phyloP scores from a whole-genome alignment of 1,140 invertebrate species.

The Nasonia vitripennis region DNA sequence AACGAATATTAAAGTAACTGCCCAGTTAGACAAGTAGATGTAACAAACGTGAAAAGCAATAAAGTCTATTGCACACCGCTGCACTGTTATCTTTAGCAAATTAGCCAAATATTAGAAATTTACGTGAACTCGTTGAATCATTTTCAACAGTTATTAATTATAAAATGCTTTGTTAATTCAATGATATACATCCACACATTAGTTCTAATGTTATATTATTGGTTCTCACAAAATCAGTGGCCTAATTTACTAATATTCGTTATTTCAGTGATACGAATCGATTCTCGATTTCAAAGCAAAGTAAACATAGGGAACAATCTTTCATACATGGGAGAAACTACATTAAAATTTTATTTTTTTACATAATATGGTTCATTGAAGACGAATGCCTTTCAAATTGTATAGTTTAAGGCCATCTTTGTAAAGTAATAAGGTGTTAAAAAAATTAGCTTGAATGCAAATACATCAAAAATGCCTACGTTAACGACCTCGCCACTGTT shows the following conservation, averaged over 20 bases:
- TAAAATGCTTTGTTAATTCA: too few species aligned
- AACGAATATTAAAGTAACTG: neutral
- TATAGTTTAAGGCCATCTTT: neutral
- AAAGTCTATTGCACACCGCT: neutral
- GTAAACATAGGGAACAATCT: neutral
- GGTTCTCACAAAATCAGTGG: too few species aligned
- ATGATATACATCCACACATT: too few species aligned
- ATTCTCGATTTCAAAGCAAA: too few species aligned
- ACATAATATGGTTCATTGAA: slow-evolving; percentile 25
- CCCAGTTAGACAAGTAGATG: neutral
- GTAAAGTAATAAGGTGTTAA: neutral
- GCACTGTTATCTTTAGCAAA: too few species aligned
- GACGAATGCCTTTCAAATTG: slow-evolving; percentile 29
- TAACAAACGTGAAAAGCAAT: neutral
- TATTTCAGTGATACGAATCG: too few species aligned
- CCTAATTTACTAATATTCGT: too few species aligned
- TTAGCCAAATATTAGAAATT: too few species aligned
- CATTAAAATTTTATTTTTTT: slow-evolving; percentile 34
- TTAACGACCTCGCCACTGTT: neutral
- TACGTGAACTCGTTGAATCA: too few species aligned
- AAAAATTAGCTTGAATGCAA: neutral
- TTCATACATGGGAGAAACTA: neutral
- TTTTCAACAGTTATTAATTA: too few species aligned
- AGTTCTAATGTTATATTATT: too few species aligned
- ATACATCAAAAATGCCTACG: neutral